Evolutionary conservation across 2,888 invertebrate species (phyloP).

Genomic region (Sceliomorpha sp.): DNA sequence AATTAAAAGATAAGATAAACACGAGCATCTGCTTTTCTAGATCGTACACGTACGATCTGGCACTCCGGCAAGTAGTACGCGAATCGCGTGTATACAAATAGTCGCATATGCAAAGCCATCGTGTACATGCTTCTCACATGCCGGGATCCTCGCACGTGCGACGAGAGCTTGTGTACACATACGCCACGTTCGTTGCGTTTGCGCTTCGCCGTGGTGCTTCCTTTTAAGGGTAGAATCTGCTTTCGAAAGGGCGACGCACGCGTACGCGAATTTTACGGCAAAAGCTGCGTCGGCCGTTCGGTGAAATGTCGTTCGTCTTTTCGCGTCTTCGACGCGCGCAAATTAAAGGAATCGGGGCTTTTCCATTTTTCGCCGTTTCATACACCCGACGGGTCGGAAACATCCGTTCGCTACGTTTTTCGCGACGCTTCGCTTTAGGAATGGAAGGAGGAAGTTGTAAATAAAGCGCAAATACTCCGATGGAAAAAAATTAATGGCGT

Average conservation of each 20-base stretch:
- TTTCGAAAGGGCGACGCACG: slow-evolving; percentile 21
- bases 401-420: background rate
- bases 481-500: slow-evolving; percentile 16
- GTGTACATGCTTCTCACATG: slow-evolving; percentile 45
- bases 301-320: no score
- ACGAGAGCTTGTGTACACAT: slow-evolving; percentile 31
- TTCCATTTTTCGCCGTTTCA: no score
- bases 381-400: no score
- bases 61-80: slow-evolving; percentile 52
- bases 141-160: slow-evolving; percentile 48
- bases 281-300: background rate
- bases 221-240: slow-evolving; percentile 31
- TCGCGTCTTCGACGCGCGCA: no score
- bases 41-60: slow-evolving; percentile 53
- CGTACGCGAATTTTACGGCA: slow-evolving; percentile 9
- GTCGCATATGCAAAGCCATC: slow-evolving; percentile 39
- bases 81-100: slow-evolving; percentile 55
- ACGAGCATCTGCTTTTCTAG: slow-evolving; percentile 45
- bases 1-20: slow-evolving; percentile 46
- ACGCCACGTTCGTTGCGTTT: slow-evolving; percentile 25
- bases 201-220: slow-evolving; percentile 29
- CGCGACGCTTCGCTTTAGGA: slow-evolving; percentile 2
- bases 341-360: no score
- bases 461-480: background rate
- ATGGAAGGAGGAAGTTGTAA: slow-evolving; percentile 9